Conservation (phyloP, 2,888 invertebrate genomes). For the Eremobia ochroleuca region DNA sequence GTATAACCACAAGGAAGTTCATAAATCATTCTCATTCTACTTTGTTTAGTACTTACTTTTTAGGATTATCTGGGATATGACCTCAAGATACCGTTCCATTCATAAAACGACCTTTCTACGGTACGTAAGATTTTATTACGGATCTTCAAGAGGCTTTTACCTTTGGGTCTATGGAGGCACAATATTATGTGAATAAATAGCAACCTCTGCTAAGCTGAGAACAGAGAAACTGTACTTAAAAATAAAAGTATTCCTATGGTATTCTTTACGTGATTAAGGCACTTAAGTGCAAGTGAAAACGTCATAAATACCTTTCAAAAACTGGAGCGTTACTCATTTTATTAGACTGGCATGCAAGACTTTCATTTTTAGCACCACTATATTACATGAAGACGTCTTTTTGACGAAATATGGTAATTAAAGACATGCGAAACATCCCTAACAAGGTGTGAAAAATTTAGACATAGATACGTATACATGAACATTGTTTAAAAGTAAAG, state of each 20-base stretch:
- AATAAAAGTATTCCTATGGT: slow-evolving; percentile 35
- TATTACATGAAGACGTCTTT: slow-evolving; percentile 53
- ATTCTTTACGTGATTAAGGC: slow-evolving; percentile 52
- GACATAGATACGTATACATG: slow-evolving; percentile 45
- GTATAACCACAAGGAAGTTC: slow-evolving; percentile 21
- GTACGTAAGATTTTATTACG: slow-evolving; percentile 65
- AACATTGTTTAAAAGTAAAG: slow-evolving; percentile 64
- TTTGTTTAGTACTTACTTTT: slow-evolving; percentile 54
- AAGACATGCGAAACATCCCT: slow-evolving; percentile 57
- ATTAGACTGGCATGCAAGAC: slow-evolving; percentile 63
- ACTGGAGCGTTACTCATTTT: slow-evolving; percentile 62
- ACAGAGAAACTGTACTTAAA: slow-evolving; percentile 24
- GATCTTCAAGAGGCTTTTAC: slow-evolving; percentile 51
- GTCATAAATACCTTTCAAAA: slow-evolving; percentile 64
- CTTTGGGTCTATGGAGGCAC: slow-evolving; percentile 43
- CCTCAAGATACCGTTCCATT: slow-evolving; percentile 48
- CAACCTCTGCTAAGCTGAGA: slow-evolving; percentile 38
- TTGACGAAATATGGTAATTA: slow-evolving; percentile 63
- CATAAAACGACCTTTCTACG: slow-evolving; percentile 48
- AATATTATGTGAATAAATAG: slow-evolving; percentile 61
- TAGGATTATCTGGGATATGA: slow-evolving; percentile 46
- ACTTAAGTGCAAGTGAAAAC: slow-evolving; percentile 63
- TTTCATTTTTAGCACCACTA: slow-evolving; percentile 67
- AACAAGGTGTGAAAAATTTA: slow-evolving; percentile 69
- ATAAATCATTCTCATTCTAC: slow-evolving; percentile 51